A percentile compares a stretch with the other conserved stretches of the same genome.
Conservation (phyloP, 2,888 invertebrate genomes). For the Hesperia comma region DNA sequence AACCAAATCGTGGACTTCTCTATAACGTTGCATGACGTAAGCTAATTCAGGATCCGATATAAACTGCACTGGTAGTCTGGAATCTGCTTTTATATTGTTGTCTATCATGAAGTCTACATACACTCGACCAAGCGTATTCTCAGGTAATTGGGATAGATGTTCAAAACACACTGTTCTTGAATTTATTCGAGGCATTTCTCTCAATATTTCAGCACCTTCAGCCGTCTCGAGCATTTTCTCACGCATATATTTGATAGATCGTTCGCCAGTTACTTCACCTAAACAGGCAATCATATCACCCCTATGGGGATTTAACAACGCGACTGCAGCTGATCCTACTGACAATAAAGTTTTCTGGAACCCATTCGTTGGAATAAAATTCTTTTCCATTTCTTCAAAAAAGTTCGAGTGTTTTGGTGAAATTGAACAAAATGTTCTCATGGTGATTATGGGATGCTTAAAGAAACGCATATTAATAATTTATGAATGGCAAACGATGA, state of each 20-base stretch:
- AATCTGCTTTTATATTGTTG: conserved; percentile 97
- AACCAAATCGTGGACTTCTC: conserved; percentile 98
- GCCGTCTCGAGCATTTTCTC: conserved; percentile 89
- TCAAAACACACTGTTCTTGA: conserved; percentile 91
- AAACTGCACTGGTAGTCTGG: conserved; percentile 94
- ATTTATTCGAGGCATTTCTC: conserved; percentile 93
- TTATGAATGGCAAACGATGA: no score
- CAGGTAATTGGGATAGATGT: conserved; percentile 87
- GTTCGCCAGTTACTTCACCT: conserved; percentile 94
- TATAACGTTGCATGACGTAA: conserved; percentile 98
- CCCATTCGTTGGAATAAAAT: conserved; percentile 86
- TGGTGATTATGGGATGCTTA: not conserved
- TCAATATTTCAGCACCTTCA: conserved; percentile 91
- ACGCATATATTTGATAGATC: conserved; percentile 88
- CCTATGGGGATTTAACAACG: conserved; percentile 90
- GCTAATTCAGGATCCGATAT: conserved; percentile 94
- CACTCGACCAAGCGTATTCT: conserved; percentile 92
- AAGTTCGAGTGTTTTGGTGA: conserved; percentile 70
- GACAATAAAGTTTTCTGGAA: conserved; percentile 92
- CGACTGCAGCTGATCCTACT: conserved; percentile 93
- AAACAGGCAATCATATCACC: conserved; percentile 97
- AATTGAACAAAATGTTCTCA: conserved; percentile 50
- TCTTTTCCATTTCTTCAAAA: conserved; percentile 84
- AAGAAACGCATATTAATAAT: not conserved
- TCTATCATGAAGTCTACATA: conserved; percentile 93